A percentile compares a stretch with the other conserved stretches of the same genome.
These are phyloP conservation scores for Heterodera carotae DNA, from an alignment of 1,140 invertebrate species.

Conservation along the genomic window DNA sequence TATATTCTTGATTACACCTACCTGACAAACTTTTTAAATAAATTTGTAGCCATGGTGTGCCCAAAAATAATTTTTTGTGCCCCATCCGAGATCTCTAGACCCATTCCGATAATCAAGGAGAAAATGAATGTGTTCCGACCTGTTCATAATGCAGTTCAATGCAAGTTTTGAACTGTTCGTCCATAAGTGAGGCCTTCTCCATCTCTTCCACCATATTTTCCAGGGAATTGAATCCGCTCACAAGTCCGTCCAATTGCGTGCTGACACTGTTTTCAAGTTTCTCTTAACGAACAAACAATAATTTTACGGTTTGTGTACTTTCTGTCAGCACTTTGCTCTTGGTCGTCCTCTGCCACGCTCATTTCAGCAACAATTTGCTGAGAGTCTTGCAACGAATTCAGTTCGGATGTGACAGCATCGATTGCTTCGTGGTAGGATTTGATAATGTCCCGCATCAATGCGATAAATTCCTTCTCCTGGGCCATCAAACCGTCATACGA, in stretches of 20 bases:
- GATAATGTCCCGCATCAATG: slow-evolving; percentile 19
- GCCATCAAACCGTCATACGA: slow-evolving; percentile 31
- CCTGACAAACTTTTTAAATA: too few relatives aligned
- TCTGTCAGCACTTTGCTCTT: neutral
- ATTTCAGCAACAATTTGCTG: neutral
- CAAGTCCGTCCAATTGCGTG: neutral
- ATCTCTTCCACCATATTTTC: slow-evolving; percentile 19
- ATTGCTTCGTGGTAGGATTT: slow-evolving; percentile 7
- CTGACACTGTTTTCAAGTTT: slow-evolving; percentile 8
- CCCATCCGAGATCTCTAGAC: too few relatives aligned
- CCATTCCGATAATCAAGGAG: too few relatives aligned
- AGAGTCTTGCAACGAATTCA: neutral
- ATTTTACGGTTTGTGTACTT: neutral
- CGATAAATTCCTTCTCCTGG: slow-evolving; percentile 42
- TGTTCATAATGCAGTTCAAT: slow-evolving; percentile 21
- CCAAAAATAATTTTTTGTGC: too few relatives aligned
- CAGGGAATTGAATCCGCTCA: neutral
- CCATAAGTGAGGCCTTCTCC: slow-evolving; percentile 16
- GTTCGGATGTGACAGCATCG: slow-evolving; percentile 4
- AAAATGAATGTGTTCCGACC: too few relatives aligned
- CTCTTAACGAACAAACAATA: slow-evolving; percentile 5
- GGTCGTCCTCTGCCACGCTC: neutral
- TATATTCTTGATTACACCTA: too few relatives aligned
- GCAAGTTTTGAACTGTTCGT: slow-evolving; percentile 19
- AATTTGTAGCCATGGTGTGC: too few relatives aligned